These are phyloP conservation scores for Drosophila gunungcola DNA, from an alignment of 1,140 invertebrate genomes.

Conservation along the genomic window DNA sequence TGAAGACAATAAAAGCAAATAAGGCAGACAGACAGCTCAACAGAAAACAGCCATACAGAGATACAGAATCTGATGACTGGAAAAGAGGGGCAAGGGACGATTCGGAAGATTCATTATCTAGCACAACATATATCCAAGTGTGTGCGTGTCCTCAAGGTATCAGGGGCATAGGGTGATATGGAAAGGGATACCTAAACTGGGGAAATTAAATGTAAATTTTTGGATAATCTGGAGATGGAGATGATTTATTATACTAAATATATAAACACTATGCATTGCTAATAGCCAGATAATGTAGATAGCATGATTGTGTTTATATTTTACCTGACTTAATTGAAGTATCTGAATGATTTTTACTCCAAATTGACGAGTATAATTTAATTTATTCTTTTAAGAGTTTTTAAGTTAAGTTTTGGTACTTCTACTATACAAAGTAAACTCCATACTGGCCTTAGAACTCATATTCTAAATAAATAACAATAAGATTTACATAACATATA, in stretches of 20 bases:
- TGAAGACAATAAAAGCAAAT: slow-evolving; percentile 83
- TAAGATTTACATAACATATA: no score
- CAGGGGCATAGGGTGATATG: slow-evolving; percentile 5
- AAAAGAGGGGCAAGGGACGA: slow-evolving; percentile 1
- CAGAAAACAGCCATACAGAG: slow-evolving; percentile 18
- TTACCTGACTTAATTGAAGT: no score
- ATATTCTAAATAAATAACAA: no score
- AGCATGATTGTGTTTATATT: no score
- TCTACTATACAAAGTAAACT: no score
- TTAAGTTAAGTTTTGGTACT: no score
- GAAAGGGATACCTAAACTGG: neutral
- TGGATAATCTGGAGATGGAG: neutral
- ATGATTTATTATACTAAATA: neutral
- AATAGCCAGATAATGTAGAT: no score
- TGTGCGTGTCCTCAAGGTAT: slow-evolving; percentile 42
- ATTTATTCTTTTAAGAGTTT: no score
- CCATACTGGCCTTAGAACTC: no score
- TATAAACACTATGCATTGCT: no score
- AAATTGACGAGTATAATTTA: no score
- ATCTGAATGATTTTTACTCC: no score
- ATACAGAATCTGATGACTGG: slow-evolving; percentile 18
- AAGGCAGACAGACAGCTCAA: slow-evolving; percentile 66
- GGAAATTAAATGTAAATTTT: neutral
- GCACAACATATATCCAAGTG: slow-evolving; percentile 76
- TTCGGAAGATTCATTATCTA: slow-evolving; percentile 76